Conservation (phyloP, 1,140 invertebrate species). For the Halesus radiatus region DNA sequence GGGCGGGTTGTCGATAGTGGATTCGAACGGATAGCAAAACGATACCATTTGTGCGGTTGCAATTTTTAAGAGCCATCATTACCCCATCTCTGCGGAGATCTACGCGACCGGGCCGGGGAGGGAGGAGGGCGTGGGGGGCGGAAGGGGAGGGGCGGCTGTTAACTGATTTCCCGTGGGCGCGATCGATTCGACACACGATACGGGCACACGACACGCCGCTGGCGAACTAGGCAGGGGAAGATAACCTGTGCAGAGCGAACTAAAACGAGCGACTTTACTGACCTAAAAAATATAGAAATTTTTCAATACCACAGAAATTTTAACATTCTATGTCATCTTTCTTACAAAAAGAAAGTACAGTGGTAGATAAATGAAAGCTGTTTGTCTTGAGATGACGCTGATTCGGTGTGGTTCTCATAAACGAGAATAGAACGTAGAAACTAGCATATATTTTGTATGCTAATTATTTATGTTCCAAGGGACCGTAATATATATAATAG, state of each 20-base stretch:
- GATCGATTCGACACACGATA: conserved; percentile 57
- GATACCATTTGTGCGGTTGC: conserved; percentile 41
- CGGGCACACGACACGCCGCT: conserved; percentile 39
- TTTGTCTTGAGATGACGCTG: too few relatives aligned
- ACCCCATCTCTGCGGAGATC: conserved; percentile 30
- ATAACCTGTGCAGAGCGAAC: neutral
- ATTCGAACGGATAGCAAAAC: conserved; percentile 19
- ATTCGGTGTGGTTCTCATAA: too few relatives aligned
- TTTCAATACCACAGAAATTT: too few relatives aligned
- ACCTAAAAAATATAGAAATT: too few relatives aligned
- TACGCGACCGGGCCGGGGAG: neutral
- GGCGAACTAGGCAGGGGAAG: neutral
- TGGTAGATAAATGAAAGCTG: too few relatives aligned
- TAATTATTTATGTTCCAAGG: too few relatives aligned
- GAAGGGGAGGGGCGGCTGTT: conserved; percentile 39
- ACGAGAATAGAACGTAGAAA: too few relatives aligned
- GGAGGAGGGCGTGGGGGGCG: neutral
- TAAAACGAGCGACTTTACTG: too few relatives aligned
- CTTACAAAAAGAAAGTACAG: too few relatives aligned
- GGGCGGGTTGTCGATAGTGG: neutral
- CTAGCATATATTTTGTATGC: too few relatives aligned
- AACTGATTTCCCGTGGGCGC: conserved; percentile 57
- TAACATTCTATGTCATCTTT: too few relatives aligned
- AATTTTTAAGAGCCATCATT: conserved; percentile 53
- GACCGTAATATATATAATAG: too few relatives aligned